Conservation (phyloP, 2,113 vertebrate genomes). For the Anguilla japonica region DNA sequence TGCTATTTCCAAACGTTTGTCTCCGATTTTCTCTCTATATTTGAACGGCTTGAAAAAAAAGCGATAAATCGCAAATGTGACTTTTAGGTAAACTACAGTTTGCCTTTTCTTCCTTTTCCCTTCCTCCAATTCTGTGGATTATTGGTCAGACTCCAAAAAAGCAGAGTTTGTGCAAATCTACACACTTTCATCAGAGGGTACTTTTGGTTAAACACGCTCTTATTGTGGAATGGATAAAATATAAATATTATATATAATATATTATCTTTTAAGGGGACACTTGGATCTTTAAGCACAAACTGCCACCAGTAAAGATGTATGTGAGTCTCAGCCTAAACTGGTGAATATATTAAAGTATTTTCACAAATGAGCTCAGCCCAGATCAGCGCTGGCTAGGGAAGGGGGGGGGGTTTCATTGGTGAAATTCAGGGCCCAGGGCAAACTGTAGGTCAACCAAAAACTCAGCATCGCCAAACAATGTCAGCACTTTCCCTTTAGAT, state of each 20-base stretch:
- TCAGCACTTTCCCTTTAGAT: constrained; percentile 89
- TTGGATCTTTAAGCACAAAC: constrained; percentile 40
- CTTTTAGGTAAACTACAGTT: constrained; percentile 62
- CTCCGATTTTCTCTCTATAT: constrained; percentile 78
- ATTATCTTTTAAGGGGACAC: constrained; percentile 34
- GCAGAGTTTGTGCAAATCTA: constrained; percentile 39
- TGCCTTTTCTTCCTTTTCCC: constrained; percentile 42
- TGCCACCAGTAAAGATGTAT: constrained; percentile 37
- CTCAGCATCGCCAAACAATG: constrained; percentile 76
- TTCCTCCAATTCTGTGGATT: constrained; percentile 27
- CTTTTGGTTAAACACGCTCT: constrained; percentile 59
- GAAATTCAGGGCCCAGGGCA: constrained; percentile 52
- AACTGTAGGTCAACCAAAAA: constrained; percentile 79
- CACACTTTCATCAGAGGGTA: constrained; percentile 54
- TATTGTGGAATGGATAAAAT: constrained; percentile 55
- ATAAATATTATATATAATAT: constrained; percentile 66
- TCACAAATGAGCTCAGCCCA: constrained; percentile 37
- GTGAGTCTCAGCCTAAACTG: constrained; percentile 51
- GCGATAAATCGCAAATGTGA: background rate
- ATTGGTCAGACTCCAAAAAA: constrained; percentile 4
- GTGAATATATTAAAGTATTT: constrained; percentile 63
- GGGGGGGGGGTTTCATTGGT: constrained; percentile 41
- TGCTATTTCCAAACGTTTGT: constrained; percentile 76
- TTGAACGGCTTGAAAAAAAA: constrained; percentile 73
- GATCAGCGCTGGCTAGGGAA: constrained; percentile 31